Conservation (phyloP, 2,113 vertebrate genomes). For the Prolemur simus region DNA sequence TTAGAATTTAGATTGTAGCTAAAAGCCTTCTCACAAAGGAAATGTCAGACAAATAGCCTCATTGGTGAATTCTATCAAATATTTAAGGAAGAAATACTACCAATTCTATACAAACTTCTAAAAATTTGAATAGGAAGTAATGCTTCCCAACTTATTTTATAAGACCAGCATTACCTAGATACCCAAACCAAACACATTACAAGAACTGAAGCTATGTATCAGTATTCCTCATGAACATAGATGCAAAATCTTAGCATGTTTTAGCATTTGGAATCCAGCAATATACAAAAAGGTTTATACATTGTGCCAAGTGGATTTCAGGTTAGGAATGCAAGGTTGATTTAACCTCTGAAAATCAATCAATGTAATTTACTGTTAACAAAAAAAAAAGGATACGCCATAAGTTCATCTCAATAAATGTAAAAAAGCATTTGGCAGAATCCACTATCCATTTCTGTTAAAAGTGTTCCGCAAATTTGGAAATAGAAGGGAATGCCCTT, state of each 20-base stretch:
- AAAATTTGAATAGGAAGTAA: background rate
- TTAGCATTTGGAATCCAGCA: background rate
- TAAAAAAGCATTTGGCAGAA: constrained; percentile 1
- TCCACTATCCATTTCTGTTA: background rate
- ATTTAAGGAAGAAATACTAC: background rate
- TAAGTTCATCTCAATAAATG: background rate
- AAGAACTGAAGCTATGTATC: background rate
- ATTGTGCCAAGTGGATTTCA: background rate
- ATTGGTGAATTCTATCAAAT: background rate
- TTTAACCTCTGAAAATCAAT: background rate
- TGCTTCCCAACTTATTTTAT: background rate
- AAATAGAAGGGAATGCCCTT: background rate
- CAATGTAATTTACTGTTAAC: background rate
- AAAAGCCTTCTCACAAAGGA: background rate
- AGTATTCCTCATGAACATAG: background rate
- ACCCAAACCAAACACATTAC: background rate
- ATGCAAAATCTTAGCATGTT: background rate
- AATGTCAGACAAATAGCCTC: background rate
- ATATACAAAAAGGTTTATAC: background rate
- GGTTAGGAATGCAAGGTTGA: background rate
- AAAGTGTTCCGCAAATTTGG: background rate
- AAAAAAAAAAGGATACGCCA: background rate
- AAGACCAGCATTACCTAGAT: background rate
- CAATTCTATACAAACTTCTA: background rate
- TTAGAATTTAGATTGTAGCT: background rate